phyloP scores from a whole-genome alignment of 2,888 invertebrate species.

The Baronia brevicornis region DNA sequence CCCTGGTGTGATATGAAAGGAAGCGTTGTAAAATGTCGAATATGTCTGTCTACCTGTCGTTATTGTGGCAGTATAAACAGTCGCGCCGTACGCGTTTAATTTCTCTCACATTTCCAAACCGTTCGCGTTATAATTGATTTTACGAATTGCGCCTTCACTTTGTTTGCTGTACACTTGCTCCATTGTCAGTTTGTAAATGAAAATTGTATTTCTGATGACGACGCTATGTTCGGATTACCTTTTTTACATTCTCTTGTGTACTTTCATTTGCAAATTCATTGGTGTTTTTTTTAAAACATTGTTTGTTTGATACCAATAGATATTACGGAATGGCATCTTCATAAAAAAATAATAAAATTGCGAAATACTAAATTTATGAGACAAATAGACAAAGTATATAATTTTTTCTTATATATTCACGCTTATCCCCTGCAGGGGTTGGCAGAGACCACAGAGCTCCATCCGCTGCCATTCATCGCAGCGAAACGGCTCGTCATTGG shows the following conservation, averaged over 20 bases:
- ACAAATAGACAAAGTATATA: too few relatives aligned
- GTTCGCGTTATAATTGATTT: conserved; percentile 21
- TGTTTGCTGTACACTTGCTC: conserved; percentile 29
- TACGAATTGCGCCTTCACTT: conserved; percentile 22
- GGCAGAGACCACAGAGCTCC: too few relatives aligned
- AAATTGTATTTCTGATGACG: conserved; percentile 37
- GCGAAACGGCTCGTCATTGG: too few relatives aligned
- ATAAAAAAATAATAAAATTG: too few relatives aligned
- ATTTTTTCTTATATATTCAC: too few relatives aligned
- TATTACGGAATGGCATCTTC: too few relatives aligned
- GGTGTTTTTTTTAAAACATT: conserved; percentile 40
- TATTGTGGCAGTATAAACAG: conserved; percentile 15
- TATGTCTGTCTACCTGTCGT: conserved; percentile 11
- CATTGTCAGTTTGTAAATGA: conserved; percentile 32
- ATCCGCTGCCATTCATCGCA: too few relatives aligned
- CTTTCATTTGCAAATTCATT: conserved; percentile 32
- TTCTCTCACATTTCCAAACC: conserved; percentile 28
- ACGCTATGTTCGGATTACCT: conserved; percentile 31
- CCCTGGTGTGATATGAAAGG: conserved; percentile 6
- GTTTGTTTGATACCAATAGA: too few relatives aligned
- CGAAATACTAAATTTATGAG: too few relatives aligned
- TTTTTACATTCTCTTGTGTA: conserved; percentile 33
- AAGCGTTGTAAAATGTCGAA: conserved; percentile 14
- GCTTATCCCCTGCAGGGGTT: too few relatives aligned
- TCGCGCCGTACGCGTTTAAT: conserved; percentile 25